phyloP scores from a whole-genome alignment of 2,888 invertebrate genomes.

The Hyles lineata region DNA sequence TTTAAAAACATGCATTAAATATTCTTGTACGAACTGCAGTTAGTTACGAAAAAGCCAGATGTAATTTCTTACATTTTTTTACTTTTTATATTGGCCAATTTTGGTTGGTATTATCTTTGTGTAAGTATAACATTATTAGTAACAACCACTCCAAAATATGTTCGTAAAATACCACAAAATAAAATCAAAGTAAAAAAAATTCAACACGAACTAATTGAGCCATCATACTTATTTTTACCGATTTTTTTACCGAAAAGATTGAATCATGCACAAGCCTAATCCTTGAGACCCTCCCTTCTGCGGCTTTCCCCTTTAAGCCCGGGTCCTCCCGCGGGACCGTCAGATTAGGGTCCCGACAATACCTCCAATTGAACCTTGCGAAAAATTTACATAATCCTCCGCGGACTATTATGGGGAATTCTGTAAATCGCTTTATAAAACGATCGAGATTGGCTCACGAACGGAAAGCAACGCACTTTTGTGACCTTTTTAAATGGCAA shows the following conservation, averaged over 20 bases:
- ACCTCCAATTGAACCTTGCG: conserved; percentile 59
- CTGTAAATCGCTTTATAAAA: conserved; percentile 33
- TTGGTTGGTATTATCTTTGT: no score
- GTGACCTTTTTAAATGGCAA: conserved; percentile 23
- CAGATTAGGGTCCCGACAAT: conserved; percentile 62
- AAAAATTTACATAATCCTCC: conserved; percentile 64
- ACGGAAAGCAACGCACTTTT: conserved; percentile 28
- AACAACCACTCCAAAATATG: no score
- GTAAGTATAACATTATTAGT: no score
- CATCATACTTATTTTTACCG: conserved; percentile 22
- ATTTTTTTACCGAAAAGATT: conserved; percentile 19
- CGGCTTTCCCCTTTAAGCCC: conserved; percentile 42
- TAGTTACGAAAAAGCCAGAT: no score
- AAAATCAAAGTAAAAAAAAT: background rate
- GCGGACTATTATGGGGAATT: conserved; percentile 33
- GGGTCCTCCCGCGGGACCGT: conserved; percentile 47
- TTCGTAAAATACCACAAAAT: no score
- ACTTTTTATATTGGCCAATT: no score
- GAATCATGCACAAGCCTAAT: conserved; percentile 30
- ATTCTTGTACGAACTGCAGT: no score
- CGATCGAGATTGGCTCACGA: conserved; percentile 29
- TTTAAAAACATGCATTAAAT: no score
- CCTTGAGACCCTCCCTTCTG: conserved; percentile 33
- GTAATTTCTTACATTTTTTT: no score
- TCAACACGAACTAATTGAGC: background rate